Base-by-base conservation (phyloP, 2,888 invertebrate species). In the Vesta saturnalis region DNA sequence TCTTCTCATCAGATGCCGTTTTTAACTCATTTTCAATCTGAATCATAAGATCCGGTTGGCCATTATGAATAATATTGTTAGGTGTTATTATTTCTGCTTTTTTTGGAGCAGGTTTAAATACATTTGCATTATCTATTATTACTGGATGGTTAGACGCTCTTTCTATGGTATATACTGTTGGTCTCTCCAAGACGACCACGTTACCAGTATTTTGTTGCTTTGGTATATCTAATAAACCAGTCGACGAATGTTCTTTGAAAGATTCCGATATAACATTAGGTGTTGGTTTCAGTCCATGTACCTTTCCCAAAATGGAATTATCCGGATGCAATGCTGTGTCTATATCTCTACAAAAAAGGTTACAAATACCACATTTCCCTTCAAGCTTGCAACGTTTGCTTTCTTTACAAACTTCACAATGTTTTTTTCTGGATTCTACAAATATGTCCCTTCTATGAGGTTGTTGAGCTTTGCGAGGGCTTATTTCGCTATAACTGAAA, bases 41-140 rank as follows among this genome's bases (percentile, higher is more conserved):
- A 4, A 43, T 64, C 43, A 6, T 8, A 12, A 47, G 39, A 1
- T 22, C 49, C 14, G 18, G 22, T 12, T 16, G 21, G 5, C 2
- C 19, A 2, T 49, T 12, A 5, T 2, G 10, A 43, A 21, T 55
- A 19, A 6, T 23, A 12, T 21, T 49, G 14, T 59, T 16, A 4
- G 58, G 5, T 16, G 43, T 0, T 23, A 59, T 47, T 23, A 60
- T 18, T 8, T 52, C 43, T 5, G 60, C 56, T 16, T 47, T 21
- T 49, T 55, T 35, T 19, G 56, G 47, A 22, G 19, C 2, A 14
- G 0, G 8, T 35, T 62, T 71, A 60, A 77, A 77, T n/a, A 76
- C 72, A 56, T 76, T 74, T 6, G 77, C 76, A 2, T 75, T 75
- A 43, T 77, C 76, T 16, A 77, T 74, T 22, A 77, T 71, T 1